Evolutionary conservation across 2,113 vertebrate genomes (phyloP), one percentile per base, ranked within the genome.

Genomic region (Cephalopholis sonnerati): DNA sequence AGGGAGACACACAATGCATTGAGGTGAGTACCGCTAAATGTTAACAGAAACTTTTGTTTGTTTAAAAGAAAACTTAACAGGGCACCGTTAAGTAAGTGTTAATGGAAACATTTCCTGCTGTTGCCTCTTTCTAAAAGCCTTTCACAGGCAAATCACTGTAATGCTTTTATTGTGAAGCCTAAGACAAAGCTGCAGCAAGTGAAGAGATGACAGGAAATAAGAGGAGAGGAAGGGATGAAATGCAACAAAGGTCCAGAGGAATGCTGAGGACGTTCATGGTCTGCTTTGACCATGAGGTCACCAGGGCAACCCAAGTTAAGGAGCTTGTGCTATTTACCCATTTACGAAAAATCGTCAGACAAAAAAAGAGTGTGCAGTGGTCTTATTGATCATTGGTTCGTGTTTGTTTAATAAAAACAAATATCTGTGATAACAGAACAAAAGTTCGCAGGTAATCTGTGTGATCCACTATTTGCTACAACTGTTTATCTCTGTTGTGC

Each of bases 41-140:
- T 50, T 36, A 69, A n/a, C 48, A n/a, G 27, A 68, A 51, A 68
- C 27, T 44, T 44, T 44, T 44, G 41, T 36, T 67, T 46, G n/a
- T 65, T 25, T 18, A 5, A 51, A 51, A 22, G 18, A 67, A 29
- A 29, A 50, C 65, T 68, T 6, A 3, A 59, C 11, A 20, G 16
- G 25, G 27, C 18, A 32, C 17, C 18, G n/a, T 69, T 15, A 48
- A 58, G 24, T 59, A 15, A 15, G 16, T 66, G 5, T 53, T 4
- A 44, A 55, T 41, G 20, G 17, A 72, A 72, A 41, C 39, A 22
- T 17, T 2, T 25, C 44, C n/a, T 72, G 54, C 5, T 16, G 10
- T 24, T 41, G 61, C 32, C 6, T 51, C 7, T 15, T 41, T 41
- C 7, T 64, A 64, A 16, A 64, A 24, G n/a, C 7, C 7, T 25